Evolutionary conservation across 2,888 invertebrate species (phyloP).

Genomic region (Invenusta paracnida): DNA sequence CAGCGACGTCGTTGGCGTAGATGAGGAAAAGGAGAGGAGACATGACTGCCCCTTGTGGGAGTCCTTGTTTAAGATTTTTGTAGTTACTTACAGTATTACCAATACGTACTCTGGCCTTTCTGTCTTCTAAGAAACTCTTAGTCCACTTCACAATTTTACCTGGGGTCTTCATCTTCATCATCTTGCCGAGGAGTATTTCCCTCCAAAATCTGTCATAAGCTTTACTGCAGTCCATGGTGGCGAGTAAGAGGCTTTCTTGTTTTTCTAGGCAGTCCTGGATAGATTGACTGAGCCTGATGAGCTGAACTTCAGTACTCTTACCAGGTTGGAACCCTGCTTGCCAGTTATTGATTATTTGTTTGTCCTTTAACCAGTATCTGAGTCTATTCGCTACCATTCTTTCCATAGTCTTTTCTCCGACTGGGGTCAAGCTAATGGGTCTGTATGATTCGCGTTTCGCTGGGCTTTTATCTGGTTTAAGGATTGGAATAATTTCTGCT

Average conservation of each 20-base stretch:
- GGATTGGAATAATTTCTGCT: background rate
- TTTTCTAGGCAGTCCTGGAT: constrained; percentile 20
- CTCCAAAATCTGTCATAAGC: constrained; percentile 16
- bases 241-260: background rate
- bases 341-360: background rate
- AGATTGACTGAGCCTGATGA: constrained; percentile 3
- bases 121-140: constrained; percentile 8
- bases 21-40: constrained; percentile 22
- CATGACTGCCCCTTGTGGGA: constrained; percentile 2
- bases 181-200: background rate
- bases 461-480: constrained; percentile 17
- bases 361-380: background rate
- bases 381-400: constrained; percentile 1
- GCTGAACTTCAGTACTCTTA: background rate
- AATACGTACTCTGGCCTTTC: background rate
- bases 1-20: constrained; percentile 8
- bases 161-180: constrained; percentile 6
- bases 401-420: constrained; percentile 28
- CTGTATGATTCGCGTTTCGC: background rate
- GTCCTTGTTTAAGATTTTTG: background rate
- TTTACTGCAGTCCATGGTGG: constrained; percentile 7
- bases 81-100: background rate
- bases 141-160: constrained; percentile 21
- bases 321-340: constrained; percentile 34
- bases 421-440: constrained; percentile 9